Evolutionary conservation across 2,797 vertebrate genomes (phyloP).

Genomic region (Coilia nasus): DNA sequence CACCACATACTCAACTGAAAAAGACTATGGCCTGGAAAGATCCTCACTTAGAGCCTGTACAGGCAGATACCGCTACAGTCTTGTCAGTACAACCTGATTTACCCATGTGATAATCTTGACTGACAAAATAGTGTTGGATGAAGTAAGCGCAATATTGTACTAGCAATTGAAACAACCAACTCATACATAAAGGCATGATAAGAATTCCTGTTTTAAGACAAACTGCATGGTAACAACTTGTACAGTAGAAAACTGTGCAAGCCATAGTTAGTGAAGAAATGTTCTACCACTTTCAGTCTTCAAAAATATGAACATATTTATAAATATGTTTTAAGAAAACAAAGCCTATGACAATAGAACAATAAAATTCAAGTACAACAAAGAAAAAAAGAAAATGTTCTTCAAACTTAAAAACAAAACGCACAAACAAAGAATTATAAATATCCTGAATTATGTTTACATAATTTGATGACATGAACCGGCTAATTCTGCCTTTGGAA

Average conservation of each 20-base stretch:
- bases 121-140: not conserved
- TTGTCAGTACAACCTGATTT: not conserved
- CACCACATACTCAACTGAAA: not conserved
- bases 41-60: not conserved
- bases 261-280: not conserved
- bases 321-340: conserved; percentile 26
- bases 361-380: conserved; percentile 56
- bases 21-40: not conserved
- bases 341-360: not conserved
- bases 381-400: conserved; percentile 25
- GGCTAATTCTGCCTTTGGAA: conserved; percentile 20
- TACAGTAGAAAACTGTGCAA: not conserved
- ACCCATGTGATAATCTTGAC: not conserved
- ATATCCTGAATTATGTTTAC: conserved; percentile 28
- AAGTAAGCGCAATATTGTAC: not conserved
- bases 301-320: conserved; percentile 41
- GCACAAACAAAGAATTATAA: conserved; percentile 35
- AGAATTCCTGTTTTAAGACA: conserved; percentile 45
- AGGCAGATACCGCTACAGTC: not conserved
- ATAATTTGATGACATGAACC: conserved; percentile 8
- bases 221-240: not conserved
- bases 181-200: conserved; percentile 42
- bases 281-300: conserved; percentile 27
- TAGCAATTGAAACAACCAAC: not conserved
- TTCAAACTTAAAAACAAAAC: conserved; percentile 30